These are phyloP conservation scores for Melanotaenia boesemani DNA, from an alignment of 2,797 vertebrate species.

Conservation along the genomic window DNA sequence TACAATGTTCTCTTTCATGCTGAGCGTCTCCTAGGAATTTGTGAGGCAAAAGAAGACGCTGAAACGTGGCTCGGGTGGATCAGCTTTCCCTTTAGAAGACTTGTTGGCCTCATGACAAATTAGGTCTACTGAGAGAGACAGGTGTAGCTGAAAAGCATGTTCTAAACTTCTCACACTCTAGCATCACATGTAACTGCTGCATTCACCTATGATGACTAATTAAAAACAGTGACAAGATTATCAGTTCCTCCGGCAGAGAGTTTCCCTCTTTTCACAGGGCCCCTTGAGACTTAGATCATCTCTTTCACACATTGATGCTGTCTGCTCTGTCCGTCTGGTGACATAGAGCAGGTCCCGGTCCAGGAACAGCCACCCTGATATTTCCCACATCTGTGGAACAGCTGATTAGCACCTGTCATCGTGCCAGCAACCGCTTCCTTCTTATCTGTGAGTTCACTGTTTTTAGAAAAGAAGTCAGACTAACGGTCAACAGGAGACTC, in stretches of 20 bases:
- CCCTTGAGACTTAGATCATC: conserved; percentile 66
- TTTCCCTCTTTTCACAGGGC: conserved; percentile 37
- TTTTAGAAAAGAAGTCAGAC: conserved; percentile 36
- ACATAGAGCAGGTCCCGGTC: conserved; percentile 70
- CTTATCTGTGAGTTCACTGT: conserved; percentile 65
- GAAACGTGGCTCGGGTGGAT: conserved; percentile 67
- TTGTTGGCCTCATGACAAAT: conserved; percentile 51
- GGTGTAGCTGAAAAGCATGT: conserved; percentile 19
- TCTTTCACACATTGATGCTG: conserved; percentile 73
- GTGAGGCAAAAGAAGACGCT: conserved; percentile 70
- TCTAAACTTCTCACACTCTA: conserved; percentile 42
- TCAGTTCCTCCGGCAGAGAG: conserved; percentile 20
- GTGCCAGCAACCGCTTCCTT: conserved; percentile 43
- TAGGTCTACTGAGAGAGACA: conserved; percentile 24
- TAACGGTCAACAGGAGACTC: conserved; percentile 30
- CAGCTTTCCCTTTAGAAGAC: conserved; percentile 53
- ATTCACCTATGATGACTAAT: conserved; percentile 44
- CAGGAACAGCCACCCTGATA: conserved; percentile 59
- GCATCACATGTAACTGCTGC: conserved; percentile 5
- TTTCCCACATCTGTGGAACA: conserved; percentile 67
- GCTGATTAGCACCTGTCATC: conserved; percentile 70
- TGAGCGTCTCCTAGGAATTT: conserved; percentile 79
- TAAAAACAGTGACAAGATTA: conserved; percentile 30
- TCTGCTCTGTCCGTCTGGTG: conserved; percentile 59
- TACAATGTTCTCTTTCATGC: conserved; percentile 84